Evolutionary conservation across 2,113 vertebrate species (phyloP), one percentile per base, ranked within the genome.

Genomic region (Coturnix japonica): DNA sequence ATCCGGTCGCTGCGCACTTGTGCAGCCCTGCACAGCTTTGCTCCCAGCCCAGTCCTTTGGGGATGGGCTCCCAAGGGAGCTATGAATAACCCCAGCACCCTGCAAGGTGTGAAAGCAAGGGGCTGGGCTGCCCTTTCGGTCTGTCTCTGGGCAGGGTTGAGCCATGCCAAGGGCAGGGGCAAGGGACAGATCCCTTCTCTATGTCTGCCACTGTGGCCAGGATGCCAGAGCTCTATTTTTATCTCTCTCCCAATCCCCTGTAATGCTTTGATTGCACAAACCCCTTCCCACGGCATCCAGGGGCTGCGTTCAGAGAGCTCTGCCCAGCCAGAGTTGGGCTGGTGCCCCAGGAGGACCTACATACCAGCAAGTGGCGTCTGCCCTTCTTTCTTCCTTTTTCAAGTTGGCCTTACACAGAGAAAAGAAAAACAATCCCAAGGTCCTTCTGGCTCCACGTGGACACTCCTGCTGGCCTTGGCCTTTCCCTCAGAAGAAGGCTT

Each of bases 61-160:
- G 63, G 43, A 37, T 66, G 44, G 67, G 74, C 60, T 73, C 41
- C 41, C 3, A 12, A 47, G 63, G 57, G 60, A 30, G 43, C 51
- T 77, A 76, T 72, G 75, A 71, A 82, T 54, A 72, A 46, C n/a
- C n/a, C 49, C 47, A 19, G 28, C 56, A 35, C 77, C 69, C 82
- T 69, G 70, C 47, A 63, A 86, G 89, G 77, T 70, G 75, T 33
- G 63, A 76, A 76, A 37, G 46, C n/a, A 39, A 75, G 85, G 46
- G 44, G 69, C 71, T 25, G 19, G 63, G 69, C 33, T 64, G 64
- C 28, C 35, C 66, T 77, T 26, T 60, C 59, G 13, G 61, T 56
- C 56, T 53, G n/a, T 82, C 71, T 57, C 80, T 13, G 51, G 65
- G 41, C 57, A 64, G 37, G 33, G 41, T 23, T 31, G 26, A 60